phyloP scores from a whole-genome alignment of 2,888 invertebrate species.

The Adelphocoris suturalis region DNA sequence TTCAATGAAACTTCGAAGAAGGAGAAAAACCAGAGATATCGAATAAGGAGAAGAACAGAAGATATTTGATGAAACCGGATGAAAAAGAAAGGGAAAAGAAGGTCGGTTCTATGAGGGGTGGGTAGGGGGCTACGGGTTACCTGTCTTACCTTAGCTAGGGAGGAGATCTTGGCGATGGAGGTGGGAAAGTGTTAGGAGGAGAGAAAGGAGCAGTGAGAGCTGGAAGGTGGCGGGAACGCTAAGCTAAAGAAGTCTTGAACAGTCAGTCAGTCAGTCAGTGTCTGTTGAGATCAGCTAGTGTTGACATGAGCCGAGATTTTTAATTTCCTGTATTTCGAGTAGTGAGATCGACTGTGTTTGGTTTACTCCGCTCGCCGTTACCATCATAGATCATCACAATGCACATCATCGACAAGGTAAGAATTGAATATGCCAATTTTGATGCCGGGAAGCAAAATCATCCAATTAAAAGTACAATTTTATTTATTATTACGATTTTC shows the following conservation, averaged over 20 bases:
- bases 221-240: conserved; percentile 4
- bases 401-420: conserved; percentile 29
- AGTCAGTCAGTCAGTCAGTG: conserved; percentile 50
- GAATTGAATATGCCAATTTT: no score
- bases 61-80: conserved; percentile 20
- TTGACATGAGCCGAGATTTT: conserved; percentile 39
- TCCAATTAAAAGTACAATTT: no score
- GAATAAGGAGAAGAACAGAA: not conserved
- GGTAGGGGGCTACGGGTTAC: conserved; percentile 12
- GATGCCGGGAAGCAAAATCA: no score
- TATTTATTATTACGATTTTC: no score
- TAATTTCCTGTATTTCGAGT: not conserved
- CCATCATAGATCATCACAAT: not conserved
- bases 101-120: conserved; percentile 1
- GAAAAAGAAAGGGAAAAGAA: conserved; percentile 23
- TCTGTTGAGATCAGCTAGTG: conserved; percentile 40
- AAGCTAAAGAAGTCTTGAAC: conserved; percentile 32
- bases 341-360: conserved; percentile 32
- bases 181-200: conserved; percentile 39
- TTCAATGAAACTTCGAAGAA: no score
- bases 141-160: conserved; percentile 18
- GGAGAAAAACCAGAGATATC: not conserved
- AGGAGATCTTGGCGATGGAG: conserved; percentile 13
- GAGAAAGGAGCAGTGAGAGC: conserved; percentile 45
- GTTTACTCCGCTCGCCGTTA: not conserved